Percentiles rank a stretch among this genome's conserved stretches.
Evolutionary conservation across 35 echinoderm and acorn worm genomes (phyloP).

Genomic region (Apostichopus parvimensis): DNA sequence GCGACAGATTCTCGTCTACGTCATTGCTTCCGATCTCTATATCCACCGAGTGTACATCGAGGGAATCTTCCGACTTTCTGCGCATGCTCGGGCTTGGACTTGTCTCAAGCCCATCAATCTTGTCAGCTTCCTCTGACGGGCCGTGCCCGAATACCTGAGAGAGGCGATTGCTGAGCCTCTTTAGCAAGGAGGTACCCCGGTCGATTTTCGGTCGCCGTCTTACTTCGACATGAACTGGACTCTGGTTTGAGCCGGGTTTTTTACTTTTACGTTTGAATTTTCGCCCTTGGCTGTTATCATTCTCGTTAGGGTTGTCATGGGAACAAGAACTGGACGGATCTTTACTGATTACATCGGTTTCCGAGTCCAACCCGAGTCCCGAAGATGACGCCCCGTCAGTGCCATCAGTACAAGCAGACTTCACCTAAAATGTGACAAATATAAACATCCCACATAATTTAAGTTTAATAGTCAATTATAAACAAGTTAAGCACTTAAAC

Average conservation of each 20-base stretch:
- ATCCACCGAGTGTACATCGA: not conserved
- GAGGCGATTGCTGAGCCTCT: constrained; percentile 46
- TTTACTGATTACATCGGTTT: constrained; percentile 27
- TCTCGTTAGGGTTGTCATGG: constrained; percentile 29
- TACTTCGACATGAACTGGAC: constrained; percentile 26
- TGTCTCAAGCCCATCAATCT: constrained; percentile 1
- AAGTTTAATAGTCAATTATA: too few species aligned
- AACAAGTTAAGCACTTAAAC: too few species aligned
- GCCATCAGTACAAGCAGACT: constrained; percentile 35
- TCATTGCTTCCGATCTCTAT: not conserved
- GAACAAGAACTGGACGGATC: constrained; percentile 55
- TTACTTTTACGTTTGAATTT: constrained; percentile 26
- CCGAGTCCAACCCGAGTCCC: constrained; percentile 40
- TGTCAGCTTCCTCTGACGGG: not conserved
- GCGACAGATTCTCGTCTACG: constrained; percentile 3
- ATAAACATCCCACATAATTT: not conserved
- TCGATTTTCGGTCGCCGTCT: constrained; percentile 38
- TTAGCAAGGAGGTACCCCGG: constrained; percentile 27
- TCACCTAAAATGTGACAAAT: constrained; percentile 18
- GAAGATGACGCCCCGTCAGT: constrained; percentile 47
- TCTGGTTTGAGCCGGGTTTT: constrained; percentile 19
- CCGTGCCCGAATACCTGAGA: constrained; percentile 42
- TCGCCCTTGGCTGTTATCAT: constrained; percentile 1
- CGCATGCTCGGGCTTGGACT: not conserved
- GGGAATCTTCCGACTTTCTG: constrained; percentile 10